Percentiles rank a stretch among this genome's conserved stretches.
phyloP scores from a whole-genome alignment of 2,113 vertebrate species.

The Gallinago paraguaiae region DNA sequence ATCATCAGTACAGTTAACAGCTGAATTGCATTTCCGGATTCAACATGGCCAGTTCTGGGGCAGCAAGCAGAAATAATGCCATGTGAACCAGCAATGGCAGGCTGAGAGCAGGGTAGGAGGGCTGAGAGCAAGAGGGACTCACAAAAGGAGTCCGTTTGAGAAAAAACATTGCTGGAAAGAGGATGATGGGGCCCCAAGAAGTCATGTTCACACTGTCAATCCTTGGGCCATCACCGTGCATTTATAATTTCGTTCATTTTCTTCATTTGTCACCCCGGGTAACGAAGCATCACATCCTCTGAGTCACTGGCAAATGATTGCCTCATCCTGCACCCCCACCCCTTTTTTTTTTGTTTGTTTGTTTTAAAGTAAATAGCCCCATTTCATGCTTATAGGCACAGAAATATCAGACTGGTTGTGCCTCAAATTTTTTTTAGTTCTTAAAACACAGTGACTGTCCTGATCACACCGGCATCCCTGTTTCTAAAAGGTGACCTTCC shows the following conservation, averaged over 20 bases:
- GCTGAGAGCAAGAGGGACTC: neutral
- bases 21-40: neutral
- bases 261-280: neutral
- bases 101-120: neutral
- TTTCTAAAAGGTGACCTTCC: neutral
- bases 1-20: neutral
- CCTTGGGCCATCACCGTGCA: neutral
- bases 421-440: neutral
- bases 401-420: neutral
- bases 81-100: fast-evolving
- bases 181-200: neutral
- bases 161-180: neutral
- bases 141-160: neutral
- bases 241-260: neutral
- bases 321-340: neutral
- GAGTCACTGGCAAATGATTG: neutral
- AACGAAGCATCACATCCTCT: conserved; percentile 24
- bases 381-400: neutral
- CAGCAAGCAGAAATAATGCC: fast-evolving
- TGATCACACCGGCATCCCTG: neutral
- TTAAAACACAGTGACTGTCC: neutral
- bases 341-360: neutral
- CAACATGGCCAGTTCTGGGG: neutral
- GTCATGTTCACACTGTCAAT: neutral
- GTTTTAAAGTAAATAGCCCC: neutral